phyloP scores from a whole-genome alignment of 2,797 vertebrate genomes.

The Lophotriccus pileatus region DNA sequence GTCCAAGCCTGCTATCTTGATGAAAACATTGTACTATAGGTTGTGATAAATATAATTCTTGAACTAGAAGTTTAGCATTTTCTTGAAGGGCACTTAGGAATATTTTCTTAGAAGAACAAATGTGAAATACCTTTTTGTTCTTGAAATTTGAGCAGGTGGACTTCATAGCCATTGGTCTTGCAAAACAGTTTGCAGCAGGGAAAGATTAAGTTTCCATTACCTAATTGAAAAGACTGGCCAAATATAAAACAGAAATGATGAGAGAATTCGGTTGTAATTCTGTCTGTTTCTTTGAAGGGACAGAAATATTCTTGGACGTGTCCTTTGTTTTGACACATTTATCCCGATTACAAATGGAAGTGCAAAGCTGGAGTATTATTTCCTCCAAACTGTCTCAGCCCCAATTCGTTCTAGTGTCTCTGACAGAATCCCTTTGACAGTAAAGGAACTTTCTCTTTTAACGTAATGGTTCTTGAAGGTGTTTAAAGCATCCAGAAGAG shows the following conservation, averaged over 20 bases:
- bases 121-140: neutral
- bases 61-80: neutral
- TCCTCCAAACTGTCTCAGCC: neutral
- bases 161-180: neutral
- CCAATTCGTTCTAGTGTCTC: neutral
- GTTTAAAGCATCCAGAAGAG: neutral
- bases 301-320: conserved; percentile 49
- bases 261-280: conserved; percentile 29
- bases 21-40: neutral
- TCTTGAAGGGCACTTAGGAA: neutral
- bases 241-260: conserved; percentile 19
- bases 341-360: neutral
- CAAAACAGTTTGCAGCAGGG: conserved; percentile 38
- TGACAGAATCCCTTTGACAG: neutral
- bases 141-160: conserved; percentile 11
- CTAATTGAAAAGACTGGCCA: conserved; percentile 61
- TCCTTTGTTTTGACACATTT: conserved; percentile 50
- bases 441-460: neutral
- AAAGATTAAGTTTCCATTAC: conserved; percentile 67
- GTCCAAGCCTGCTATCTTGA: conserved; percentile 5
- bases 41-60: neutral
- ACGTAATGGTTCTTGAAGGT: conserved; percentile 1
- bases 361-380: neutral
- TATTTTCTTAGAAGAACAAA: neutral
- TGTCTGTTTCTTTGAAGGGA: conserved; percentile 41